phyloP scores from a whole-genome alignment of 2,113 vertebrate genomes.

The Limnothrissa miodon region DNA sequence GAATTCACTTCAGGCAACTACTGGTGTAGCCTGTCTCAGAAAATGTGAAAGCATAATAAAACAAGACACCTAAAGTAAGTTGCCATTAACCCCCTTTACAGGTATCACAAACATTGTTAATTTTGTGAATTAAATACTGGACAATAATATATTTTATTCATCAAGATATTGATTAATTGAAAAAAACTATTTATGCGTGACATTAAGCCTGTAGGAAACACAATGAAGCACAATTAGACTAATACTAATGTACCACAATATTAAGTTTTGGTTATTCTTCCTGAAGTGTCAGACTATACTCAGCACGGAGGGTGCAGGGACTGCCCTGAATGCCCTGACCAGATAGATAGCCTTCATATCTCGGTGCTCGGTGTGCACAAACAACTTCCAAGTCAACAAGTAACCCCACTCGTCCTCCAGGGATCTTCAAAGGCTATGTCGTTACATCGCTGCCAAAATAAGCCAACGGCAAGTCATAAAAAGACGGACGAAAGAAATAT shows the following conservation, averaged over 20 bases:
- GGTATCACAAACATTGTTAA: neutral
- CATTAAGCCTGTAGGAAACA: neutral
- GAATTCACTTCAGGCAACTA: conserved; percentile 15
- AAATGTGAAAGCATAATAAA: neutral
- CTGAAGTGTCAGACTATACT: neutral
- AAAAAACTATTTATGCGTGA: neutral
- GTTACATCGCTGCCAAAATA: neutral
- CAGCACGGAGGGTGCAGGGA: neutral
- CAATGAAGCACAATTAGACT: neutral
- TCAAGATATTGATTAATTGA: too few species aligned
- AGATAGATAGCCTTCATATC: neutral
- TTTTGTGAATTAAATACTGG: neutral
- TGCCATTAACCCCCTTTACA: neutral
- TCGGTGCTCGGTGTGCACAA: neutral
- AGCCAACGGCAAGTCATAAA: neutral
- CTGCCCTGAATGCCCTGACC: neutral
- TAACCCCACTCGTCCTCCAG: neutral
- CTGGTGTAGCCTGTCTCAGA: neutral
- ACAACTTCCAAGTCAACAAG: conserved; percentile 3
- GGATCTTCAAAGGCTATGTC: neutral
- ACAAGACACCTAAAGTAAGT: neutral
- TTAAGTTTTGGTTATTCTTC: neutral
- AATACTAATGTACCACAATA: neutral
- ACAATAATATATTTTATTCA: neutral
- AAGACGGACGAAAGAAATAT: neutral